Conservation (phyloP, 2,888 invertebrate genomes). For the Chloroclystis v-ata region DNA sequence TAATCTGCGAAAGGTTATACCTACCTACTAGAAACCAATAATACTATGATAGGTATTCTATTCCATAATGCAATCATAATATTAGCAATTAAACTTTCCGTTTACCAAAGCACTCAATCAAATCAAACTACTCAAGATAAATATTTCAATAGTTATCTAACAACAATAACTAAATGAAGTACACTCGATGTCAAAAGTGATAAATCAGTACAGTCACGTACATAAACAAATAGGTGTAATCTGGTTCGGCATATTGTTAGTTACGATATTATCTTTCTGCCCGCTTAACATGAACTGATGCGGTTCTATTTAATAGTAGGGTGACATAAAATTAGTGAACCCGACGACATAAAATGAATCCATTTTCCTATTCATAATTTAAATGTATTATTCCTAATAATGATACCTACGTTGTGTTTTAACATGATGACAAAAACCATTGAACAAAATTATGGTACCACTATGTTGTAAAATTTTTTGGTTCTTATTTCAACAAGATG, state of each 20-base stretch:
- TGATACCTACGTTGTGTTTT: too few relatives aligned
- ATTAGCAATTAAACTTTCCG: background rate
- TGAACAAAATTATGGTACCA: too few relatives aligned
- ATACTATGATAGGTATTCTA: too few relatives aligned
- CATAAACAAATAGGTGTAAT: constrained; percentile 39
- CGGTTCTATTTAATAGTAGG: constrained; percentile 28
- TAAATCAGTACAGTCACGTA: constrained; percentile 47
- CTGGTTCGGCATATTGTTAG: constrained; percentile 57
- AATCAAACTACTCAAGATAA: constrained; percentile 15
- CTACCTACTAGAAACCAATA: too few relatives aligned
- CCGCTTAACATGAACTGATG: constrained; percentile 52
- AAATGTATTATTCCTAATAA: too few relatives aligned
- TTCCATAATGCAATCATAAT: too few relatives aligned
- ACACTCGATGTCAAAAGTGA: constrained; percentile 45
- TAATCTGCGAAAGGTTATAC: too few relatives aligned
- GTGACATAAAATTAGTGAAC: constrained; percentile 19
- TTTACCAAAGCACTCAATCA: constrained; percentile 10
- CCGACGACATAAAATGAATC: background rate
- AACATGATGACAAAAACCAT: too few relatives aligned
- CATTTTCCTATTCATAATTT: background rate
- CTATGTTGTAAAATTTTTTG: too few relatives aligned
- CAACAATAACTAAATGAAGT: constrained; percentile 30
- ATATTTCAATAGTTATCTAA: constrained; percentile 23
- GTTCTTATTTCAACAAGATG: too few relatives aligned
- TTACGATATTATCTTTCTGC: constrained; percentile 67